Percentiles rank a stretch among this genome's conserved stretches.
Conservation (phyloP, 2,888 invertebrate genomes). For the Dasypogon diadema region DNA sequence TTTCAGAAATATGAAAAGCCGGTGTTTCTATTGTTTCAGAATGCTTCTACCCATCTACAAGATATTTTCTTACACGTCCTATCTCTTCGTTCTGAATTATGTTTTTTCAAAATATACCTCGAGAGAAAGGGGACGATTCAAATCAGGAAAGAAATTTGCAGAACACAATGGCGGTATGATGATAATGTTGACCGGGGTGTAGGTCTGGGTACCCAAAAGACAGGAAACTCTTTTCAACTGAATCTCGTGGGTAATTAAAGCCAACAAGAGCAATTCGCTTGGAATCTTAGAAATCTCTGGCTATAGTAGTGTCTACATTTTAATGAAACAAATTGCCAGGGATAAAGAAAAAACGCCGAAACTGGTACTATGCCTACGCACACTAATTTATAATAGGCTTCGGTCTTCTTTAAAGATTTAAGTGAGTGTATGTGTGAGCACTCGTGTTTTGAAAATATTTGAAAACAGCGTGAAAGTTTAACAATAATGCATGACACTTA, state of each 20-base stretch:
- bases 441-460: constrained; percentile 4
- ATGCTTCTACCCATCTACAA: constrained; percentile 11
- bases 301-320: neutral
- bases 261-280: neutral
- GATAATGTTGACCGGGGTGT: neutral
- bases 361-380: neutral
- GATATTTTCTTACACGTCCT: neutral
- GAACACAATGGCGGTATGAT: constrained; percentile 4
- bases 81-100: neutral
- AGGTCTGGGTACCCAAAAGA: neutral
- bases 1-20: constrained; percentile 6
- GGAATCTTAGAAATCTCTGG: neutral
- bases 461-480: constrained; percentile 1
- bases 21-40: constrained; percentile 6
- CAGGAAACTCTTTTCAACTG: neutral
- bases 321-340: neutral
- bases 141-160: neutral
- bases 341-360: neutral
- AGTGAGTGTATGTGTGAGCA: neutral
- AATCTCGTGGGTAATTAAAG: constrained; percentile 10
- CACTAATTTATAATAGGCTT: neutral
- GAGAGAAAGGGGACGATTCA: neutral
- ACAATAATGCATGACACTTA: neutral
- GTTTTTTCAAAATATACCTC: neutral
- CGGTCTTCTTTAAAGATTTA: neutral